A percentile compares a stretch with the other conserved stretches of the same genome.
These are phyloP conservation scores for Eueremaeus valkanovi DNA, from an alignment of 2,888 invertebrate genomes.

Conservation along the genomic window DNA sequence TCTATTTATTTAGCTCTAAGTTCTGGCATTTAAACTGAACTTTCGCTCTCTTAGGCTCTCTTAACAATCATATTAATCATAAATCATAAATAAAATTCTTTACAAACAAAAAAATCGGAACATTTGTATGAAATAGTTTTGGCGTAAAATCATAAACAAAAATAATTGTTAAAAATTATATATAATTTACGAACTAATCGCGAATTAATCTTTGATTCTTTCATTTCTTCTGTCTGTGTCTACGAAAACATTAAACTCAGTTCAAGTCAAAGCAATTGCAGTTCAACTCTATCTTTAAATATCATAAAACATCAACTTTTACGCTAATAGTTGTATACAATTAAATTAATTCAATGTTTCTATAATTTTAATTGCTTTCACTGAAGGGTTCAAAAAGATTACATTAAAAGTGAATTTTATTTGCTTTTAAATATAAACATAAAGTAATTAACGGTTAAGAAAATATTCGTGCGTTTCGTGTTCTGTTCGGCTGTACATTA, in stretches of 20 bases:
- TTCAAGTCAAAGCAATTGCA: too few relatives aligned
- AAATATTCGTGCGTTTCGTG: not conserved
- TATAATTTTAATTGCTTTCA: too few relatives aligned
- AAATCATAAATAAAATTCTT: too few relatives aligned
- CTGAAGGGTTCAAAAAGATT: too few relatives aligned
- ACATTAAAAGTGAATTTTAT: slow-evolving; percentile 16
- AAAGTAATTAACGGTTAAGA: too few relatives aligned
- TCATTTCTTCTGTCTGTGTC: not conserved
- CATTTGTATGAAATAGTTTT: not conserved
- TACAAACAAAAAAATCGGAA: not conserved
- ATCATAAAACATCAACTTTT: too few relatives aligned
- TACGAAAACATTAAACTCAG: too few relatives aligned
- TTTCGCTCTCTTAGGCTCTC: not conserved
- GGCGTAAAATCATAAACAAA: not conserved
- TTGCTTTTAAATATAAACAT: slow-evolving; percentile 1
- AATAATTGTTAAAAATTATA: not conserved
- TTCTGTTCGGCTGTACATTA: too few relatives aligned
- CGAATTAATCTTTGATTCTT: not conserved
- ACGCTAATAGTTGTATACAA: too few relatives aligned
- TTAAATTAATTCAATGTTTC: too few relatives aligned
- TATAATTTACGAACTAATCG: not conserved
- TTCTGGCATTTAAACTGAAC: not conserved
- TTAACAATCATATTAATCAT: too few relatives aligned
- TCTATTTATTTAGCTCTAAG: not conserved
- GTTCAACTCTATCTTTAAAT: too few relatives aligned